Evolutionary conservation across 2,797 vertebrate genomes (phyloP).

Genomic region (Gymnocypris eckloni): DNA sequence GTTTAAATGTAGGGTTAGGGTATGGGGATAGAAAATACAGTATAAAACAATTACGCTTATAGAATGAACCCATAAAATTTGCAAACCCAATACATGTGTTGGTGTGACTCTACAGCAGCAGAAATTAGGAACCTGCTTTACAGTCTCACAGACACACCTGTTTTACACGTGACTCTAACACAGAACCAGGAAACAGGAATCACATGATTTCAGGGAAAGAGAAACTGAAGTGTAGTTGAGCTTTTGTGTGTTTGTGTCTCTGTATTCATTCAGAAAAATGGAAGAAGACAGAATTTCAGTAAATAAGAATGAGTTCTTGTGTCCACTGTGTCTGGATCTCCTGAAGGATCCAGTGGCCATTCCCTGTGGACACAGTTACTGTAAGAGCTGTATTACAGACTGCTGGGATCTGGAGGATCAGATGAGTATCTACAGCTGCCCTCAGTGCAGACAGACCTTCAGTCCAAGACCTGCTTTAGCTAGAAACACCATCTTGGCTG

Average conservation of each 20-base stretch:
- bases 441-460: neutral
- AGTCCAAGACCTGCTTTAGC: neutral
- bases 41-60: neutral
- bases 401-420: too few species aligned
- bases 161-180: neutral
- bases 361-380: neutral
- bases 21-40: neutral
- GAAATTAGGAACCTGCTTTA: neutral
- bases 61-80: neutral
- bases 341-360: too few species aligned
- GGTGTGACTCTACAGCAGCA: neutral
- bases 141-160: neutral
- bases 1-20: neutral
- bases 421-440: too few species aligned
- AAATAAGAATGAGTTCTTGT: too few species aligned
- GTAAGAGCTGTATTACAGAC: too few species aligned
- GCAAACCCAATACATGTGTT: neutral
- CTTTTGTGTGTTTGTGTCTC: neutral
- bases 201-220: neutral
- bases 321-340: too few species aligned
- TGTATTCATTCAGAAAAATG: too few species aligned
- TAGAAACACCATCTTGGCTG: too few species aligned
- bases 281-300: too few species aligned
- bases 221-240: neutral
- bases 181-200: neutral